Conservation (phyloP, 2,888 invertebrate genomes). For the Caenorhabditis imperialis region DNA sequence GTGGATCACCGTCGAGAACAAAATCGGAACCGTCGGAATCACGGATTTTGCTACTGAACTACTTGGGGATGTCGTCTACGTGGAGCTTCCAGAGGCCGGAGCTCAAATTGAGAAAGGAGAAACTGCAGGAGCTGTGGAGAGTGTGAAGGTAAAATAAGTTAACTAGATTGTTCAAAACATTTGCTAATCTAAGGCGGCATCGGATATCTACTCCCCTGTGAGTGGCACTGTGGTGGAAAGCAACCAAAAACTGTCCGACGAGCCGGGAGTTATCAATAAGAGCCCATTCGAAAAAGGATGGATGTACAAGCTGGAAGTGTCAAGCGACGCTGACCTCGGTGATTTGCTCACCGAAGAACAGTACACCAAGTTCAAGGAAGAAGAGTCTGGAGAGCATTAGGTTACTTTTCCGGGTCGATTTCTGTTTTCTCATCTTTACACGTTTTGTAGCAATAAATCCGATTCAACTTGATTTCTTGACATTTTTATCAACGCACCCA, state of each 20-base stretch:
- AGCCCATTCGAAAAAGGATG: slow-evolving; percentile 94
- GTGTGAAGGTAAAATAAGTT: slow-evolving; percentile 82
- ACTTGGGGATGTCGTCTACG: slow-evolving; percentile 95
- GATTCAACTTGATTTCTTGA: too few species aligned
- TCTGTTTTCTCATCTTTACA: background rate
- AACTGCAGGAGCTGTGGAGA: slow-evolving; percentile 95
- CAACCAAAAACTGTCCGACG: slow-evolving; percentile 87
- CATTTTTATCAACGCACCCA: background rate
- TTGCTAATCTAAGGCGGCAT: slow-evolving; percentile 84
- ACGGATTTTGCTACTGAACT: slow-evolving; percentile 94
- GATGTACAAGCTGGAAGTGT: slow-evolving; percentile 91
- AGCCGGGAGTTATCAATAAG: slow-evolving; percentile 90
- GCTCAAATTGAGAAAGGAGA: slow-evolving; percentile 81
- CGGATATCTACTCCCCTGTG: slow-evolving; percentile 93
- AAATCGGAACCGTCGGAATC: slow-evolving; percentile 91
- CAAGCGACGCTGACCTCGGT: slow-evolving; percentile 61
- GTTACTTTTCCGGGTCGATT: background rate
- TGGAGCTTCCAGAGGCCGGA: slow-evolving; percentile 90
- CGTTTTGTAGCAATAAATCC: too few species aligned
- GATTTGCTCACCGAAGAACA: slow-evolving; percentile 79
- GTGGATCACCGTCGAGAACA: slow-evolving; percentile 85
- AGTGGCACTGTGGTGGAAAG: slow-evolving; percentile 89
- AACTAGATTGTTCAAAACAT: background rate
- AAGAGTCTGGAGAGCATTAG: slow-evolving; percentile 50
- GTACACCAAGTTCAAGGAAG: slow-evolving; percentile 86